Base-by-base conservation (phyloP, 37 sponge, comb jelly and placozoan species). In the Bolinopsis microptera region DNA sequence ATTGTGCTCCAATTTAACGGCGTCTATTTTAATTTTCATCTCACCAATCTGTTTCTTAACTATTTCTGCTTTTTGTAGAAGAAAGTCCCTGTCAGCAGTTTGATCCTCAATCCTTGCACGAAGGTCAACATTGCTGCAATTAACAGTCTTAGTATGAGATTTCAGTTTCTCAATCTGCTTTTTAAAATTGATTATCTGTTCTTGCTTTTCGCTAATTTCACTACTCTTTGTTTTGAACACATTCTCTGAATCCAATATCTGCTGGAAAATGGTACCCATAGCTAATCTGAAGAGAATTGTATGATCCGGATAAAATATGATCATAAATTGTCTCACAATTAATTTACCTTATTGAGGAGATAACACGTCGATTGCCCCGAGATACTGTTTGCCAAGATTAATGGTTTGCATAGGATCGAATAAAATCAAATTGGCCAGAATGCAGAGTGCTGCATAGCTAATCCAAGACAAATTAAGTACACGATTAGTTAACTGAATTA, bases 201-300 rank as follows among this genome's bases (percentile, higher is more conserved):
- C n/a, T 2, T 72, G 5, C 75, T 72, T 72, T 72, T n/a, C 26
- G n/a, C 18, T n/a, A 28, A 72, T 72, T 30, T 30, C 75, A n/a
- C 2, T 30, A 72, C 31, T 21, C 18, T 28, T n/a, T 21, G 26
- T n/a, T 72, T 72, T 72, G 26, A 72, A 72, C 3, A 72, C 31
- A n/a, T n/a, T n/a, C 18, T 72, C 75, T 72, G 75, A 72, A 28
- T 72, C 75, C 31, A 72, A 28, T 24, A 72, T 72, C 26, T 72
- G 75, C 75, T 72, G 31, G 75, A 72, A 72, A 28, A 72, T 72
- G 26, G 75, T 30, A 8, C 75, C 75, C 75, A 72, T 72, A 28
- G 31, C 68, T 67, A 67, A n/a, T n/a, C n/a, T n/a, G n/a, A n/a
- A n/a, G n/a, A n/a, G n/a, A n/a, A n/a, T n/a, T n/a, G n/a, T n/a